phyloP scores from a whole-genome alignment of 1,140 invertebrate species.

The Atta colombica region DNA sequence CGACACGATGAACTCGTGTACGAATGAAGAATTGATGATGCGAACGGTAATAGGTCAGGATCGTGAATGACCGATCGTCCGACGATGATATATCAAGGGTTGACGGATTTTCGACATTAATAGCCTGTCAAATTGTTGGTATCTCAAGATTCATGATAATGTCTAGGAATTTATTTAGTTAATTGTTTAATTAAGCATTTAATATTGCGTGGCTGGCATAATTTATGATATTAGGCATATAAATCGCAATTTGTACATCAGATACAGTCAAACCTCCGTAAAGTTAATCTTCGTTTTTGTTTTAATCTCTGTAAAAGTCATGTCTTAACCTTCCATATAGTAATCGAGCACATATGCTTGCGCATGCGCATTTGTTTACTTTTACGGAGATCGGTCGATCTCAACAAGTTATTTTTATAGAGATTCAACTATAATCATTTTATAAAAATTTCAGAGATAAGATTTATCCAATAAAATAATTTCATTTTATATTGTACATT shows the following conservation, averaged over 20 bases:
- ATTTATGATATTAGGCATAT: neutral
- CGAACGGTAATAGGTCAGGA: slow-evolving; percentile 45
- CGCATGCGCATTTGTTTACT: too few relatives aligned
- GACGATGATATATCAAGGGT: slow-evolving; percentile 40
- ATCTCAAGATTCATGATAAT: neutral
- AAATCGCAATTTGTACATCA: neutral
- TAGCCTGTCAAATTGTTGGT: neutral
- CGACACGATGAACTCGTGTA: slow-evolving; percentile 51
- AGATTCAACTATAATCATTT: neutral
- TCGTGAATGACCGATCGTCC: slow-evolving; percentile 28
- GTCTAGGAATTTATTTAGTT: neutral
- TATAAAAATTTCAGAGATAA: neutral
- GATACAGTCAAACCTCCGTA: too few relatives aligned
- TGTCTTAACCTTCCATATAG: too few relatives aligned
- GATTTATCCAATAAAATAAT: neutral
- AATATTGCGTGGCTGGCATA: neutral
- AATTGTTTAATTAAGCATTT: slow-evolving; percentile 2
- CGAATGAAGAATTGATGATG: slow-evolving; percentile 61
- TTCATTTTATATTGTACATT: neutral
- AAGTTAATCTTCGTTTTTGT: too few relatives aligned
- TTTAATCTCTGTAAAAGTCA: too few relatives aligned
- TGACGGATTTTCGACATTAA: slow-evolving; percentile 52
- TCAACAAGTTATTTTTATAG: too few relatives aligned
- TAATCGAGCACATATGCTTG: too few relatives aligned
- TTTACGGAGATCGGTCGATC: too few relatives aligned